These are phyloP conservation scores for Ecdyonurus torrentis DNA, from an alignment of 2,888 invertebrate species.

Conservation along the genomic window DNA sequence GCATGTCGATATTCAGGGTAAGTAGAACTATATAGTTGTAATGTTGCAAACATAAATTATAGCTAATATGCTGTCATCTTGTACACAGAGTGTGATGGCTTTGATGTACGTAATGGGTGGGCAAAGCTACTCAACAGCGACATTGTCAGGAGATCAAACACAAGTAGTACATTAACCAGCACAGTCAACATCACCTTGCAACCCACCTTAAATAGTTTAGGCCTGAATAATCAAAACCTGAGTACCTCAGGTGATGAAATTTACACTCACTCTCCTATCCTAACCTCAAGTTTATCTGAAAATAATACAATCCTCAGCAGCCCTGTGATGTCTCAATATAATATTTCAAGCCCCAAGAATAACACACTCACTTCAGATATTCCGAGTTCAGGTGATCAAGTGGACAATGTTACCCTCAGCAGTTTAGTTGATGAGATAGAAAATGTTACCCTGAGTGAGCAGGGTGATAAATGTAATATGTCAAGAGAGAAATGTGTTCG, in stretches of 20 bases:
- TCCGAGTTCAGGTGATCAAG: no score
- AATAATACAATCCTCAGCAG: background rate
- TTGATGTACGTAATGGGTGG: background rate
- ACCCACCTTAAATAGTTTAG: no score
- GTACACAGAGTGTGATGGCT: background rate
- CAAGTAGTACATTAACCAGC: background rate
- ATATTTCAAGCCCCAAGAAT: background rate
- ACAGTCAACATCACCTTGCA: background rate
- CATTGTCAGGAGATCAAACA: background rate
- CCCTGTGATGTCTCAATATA: background rate
- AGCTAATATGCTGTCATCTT: background rate
- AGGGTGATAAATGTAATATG: constrained; percentile 12
- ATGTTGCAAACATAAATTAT: background rate
- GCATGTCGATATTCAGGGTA: constrained; percentile 23
- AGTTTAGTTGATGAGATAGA: background rate
- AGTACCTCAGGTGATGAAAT: no score
- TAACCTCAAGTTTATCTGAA: no score
- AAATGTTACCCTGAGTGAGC: background rate
- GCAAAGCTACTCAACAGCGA: background rate
- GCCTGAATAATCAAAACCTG: background rate
- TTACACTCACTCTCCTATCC: background rate
- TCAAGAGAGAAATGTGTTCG: constrained; percentile 23
- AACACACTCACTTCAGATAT: no score
- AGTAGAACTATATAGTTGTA: constrained; percentile 11
- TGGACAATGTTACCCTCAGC: background rate